Conservation (phyloP, 92 coral and sea anemone species). For the Umimayanthus kanabou region DNA sequence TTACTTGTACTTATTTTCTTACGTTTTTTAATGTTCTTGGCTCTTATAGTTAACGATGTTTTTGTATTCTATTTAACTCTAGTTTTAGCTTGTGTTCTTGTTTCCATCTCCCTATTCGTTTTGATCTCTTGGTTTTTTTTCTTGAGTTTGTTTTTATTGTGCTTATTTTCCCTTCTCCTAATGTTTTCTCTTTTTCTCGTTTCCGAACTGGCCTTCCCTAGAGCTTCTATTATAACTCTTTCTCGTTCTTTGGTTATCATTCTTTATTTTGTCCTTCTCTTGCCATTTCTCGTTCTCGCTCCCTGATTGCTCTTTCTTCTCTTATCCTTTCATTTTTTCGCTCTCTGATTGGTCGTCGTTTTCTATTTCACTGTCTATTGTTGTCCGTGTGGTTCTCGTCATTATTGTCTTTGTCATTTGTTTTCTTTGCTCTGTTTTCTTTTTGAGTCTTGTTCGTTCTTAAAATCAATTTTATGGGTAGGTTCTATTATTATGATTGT, state of each 20-base stretch:
- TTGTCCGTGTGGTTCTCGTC: background rate
- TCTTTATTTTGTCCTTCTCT: background rate
- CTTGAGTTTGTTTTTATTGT: background rate
- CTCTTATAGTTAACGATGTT: too few species aligned
- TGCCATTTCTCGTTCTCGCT: too few species aligned
- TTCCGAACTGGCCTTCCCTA: background rate
- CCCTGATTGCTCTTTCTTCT: too few species aligned
- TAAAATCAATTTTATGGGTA: too few species aligned
- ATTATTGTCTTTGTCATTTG: background rate
- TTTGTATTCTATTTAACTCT: background rate
- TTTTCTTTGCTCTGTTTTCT: too few species aligned
- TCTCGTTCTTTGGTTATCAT: background rate
- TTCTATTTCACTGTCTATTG: background rate
- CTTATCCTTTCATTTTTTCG: background rate
- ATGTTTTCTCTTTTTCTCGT: background rate
- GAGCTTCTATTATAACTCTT: background rate
- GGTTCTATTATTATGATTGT: too few species aligned
- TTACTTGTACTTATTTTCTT: background rate
- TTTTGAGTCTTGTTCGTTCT: too few species aligned
- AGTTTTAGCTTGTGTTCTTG: background rate
- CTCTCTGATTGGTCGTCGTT: background rate
- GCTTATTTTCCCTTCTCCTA: background rate
- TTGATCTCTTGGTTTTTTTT: too few species aligned
- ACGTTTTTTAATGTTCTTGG: too few species aligned
- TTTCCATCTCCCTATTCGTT: background rate